A percentile compares a stretch with the other conserved stretches of the same genome.
phyloP scores from a whole-genome alignment of 1,140 invertebrate species.

The Temnothorax curvispinosus region DNA sequence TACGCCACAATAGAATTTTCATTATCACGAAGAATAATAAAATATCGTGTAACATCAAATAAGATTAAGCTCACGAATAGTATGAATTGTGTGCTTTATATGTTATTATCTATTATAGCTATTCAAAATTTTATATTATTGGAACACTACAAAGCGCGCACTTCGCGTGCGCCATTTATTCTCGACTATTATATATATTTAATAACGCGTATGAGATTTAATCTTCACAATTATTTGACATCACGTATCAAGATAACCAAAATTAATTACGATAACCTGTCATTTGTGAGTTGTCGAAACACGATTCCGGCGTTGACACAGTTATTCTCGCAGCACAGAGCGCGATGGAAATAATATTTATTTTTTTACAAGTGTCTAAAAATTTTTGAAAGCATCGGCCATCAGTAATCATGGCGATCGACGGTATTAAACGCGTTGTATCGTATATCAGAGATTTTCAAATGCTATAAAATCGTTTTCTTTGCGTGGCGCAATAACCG shows the following conservation, averaged over 20 bases:
- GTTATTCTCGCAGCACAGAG: too few species aligned
- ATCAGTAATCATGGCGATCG: too few species aligned
- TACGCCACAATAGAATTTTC: background rate
- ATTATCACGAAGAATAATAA: background rate
- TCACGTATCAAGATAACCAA: too few species aligned
- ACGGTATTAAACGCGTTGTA: too few species aligned
- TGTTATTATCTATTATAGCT: background rate
- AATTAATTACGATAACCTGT: too few species aligned
- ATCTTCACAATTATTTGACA: too few species aligned
- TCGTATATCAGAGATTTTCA: background rate
- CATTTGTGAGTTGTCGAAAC: too few species aligned
- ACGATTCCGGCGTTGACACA: too few species aligned
- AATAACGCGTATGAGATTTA: too few species aligned
- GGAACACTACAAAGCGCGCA: too few species aligned
- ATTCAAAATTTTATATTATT: background rate
- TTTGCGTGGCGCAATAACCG: background rate
- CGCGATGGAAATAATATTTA: background rate
- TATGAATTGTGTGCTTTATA: background rate
- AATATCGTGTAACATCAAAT: background rate
- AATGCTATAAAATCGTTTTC: background rate
- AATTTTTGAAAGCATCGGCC: background rate
- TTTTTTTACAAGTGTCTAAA: background rate
- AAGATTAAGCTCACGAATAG: background rate
- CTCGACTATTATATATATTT: too few species aligned
- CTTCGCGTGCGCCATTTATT: too few species aligned